Base-by-base conservation (phyloP, 1,140 invertebrate species). In the Sinonovacula constricta region DNA sequence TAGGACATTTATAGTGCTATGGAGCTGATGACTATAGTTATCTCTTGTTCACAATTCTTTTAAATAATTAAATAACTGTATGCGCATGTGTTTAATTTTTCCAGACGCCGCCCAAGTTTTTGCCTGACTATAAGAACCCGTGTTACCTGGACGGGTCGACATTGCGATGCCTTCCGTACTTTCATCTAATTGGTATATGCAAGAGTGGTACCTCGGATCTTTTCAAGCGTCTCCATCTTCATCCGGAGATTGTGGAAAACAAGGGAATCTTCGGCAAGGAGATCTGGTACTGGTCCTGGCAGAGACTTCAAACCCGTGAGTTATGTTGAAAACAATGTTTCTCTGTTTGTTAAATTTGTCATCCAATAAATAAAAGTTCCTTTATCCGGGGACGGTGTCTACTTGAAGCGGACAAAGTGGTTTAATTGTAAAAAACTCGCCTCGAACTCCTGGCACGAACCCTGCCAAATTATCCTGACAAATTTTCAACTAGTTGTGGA, bases 241-340 rank as follows among this genome's bases (percentile, higher is more conserved):
- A 87, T 60, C 82, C 79, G 0, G 68, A 87, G 2, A 57, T 87
- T 18, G 60, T 81, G 2, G 62, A 30, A 10, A 82, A 75, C 12
- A 75, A 53, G 4, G 83, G 74, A 10, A 67, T 83, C 26, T 36
- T 82, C 36, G 77, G 81, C 30, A 86, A 86, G 57, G 85, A 86
- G 49, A 85, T 84, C 14, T 84, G 85, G 72, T 86, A 83, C 82
- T 86, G 85, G 85, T 85, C 85, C 3, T 86, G 85, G 85, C 80
- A 83, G 59, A 71, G 85, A 31, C 85, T 84, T 65, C 76, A 24
- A 3, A 33, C 62, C n/a, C 60, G 85, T 86, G 71, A 82, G 75
- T 59, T 4, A 31, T 68, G 30, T 1, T 59, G 1, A 53, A 24
- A 2, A 1, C 18, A 2, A 53, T n/a, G 51, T 2, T n/a, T 53